phyloP scores from a whole-genome alignment of 2,888 invertebrate species.

The Apamea monoglypha region DNA sequence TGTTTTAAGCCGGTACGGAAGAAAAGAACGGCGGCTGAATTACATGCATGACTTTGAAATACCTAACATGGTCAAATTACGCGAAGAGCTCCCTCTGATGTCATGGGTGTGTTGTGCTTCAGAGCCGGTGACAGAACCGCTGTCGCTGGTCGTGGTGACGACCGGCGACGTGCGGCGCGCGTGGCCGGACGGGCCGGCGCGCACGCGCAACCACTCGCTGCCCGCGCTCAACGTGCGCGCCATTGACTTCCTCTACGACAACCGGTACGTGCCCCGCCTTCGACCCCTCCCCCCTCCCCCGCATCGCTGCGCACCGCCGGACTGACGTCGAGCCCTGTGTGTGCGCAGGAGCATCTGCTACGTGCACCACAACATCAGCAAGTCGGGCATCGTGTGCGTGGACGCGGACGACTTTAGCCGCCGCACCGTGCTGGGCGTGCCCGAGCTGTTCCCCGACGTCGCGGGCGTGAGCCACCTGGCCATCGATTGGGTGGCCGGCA shows the following conservation, averaged over 20 bases:
- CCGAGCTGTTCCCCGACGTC: conserved; percentile 91
- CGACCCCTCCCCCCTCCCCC: neutral
- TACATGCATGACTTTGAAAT: no score
- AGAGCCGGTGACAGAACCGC: conserved; percentile 92
- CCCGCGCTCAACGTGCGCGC: conserved; percentile 84
- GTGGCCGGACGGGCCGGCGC: conserved; percentile 71
- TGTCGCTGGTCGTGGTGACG: conserved; percentile 93
- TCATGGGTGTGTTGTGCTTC: conserved; percentile 29
- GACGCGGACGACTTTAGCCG: conserved; percentile 91
- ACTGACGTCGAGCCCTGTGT: neutral
- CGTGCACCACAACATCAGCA: conserved; percentile 92
- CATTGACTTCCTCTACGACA: conserved; percentile 81
- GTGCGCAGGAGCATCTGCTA: conserved; percentile 92
- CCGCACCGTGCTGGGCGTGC: conserved; percentile 90
- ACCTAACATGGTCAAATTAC: no score
- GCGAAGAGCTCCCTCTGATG: neutral
- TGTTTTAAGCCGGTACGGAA: no score
- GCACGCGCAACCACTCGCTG: conserved; percentile 68
- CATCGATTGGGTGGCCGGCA: conserved; percentile 95
- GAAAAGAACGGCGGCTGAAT: no score
- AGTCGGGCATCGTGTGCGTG: conserved; percentile 91
- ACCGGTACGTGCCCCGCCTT: conserved; percentile 72
- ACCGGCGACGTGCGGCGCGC: conserved; percentile 92
- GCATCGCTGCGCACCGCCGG: neutral
- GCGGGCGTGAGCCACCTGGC: conserved; percentile 94